phyloP scores from a whole-genome alignment of 2,888 invertebrate species.

The Belgica antarctica region DNA sequence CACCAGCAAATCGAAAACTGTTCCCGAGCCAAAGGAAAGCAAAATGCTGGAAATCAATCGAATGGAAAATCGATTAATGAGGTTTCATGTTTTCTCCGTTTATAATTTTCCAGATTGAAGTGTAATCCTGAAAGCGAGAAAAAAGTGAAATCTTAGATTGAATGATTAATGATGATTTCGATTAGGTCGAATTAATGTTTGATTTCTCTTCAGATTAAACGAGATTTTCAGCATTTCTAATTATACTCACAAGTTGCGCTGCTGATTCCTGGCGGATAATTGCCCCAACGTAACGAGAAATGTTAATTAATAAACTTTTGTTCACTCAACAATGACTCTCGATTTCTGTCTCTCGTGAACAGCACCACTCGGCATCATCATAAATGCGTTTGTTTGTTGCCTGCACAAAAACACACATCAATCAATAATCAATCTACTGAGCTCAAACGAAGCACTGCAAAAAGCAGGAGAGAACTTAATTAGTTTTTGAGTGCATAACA shows the following conservation, averaged over 20 bases:
- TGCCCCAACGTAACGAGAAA: neutral
- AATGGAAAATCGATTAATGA: constrained; percentile 37
- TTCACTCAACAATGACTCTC: neutral
- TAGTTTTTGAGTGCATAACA: constrained; percentile 30
- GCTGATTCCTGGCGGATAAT: neutral
- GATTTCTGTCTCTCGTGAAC: neutral
- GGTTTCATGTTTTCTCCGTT: neutral
- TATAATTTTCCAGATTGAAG: neutral
- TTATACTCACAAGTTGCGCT: neutral
- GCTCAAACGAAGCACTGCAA: neutral
- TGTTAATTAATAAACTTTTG: constrained; percentile 21
- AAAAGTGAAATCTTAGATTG: neutral
- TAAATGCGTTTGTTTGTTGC: neutral
- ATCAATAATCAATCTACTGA: constrained; percentile 37
- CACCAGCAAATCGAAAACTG: constrained; percentile 22
- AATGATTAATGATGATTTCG: constrained; percentile 37
- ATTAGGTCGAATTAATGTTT: constrained; percentile 5
- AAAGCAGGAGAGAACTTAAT: constrained; percentile 33
- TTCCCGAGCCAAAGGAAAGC: neutral
- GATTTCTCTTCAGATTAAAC: neutral
- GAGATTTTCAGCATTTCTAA: neutral
- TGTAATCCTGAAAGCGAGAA: constrained; percentile 1
- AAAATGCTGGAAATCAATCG: constrained; percentile 6
- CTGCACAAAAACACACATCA: constrained; percentile 17
- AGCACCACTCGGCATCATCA: constrained; percentile 17